Percentiles rank a stretch among this genome's conserved stretches.
Conservation (phyloP, 1,140 invertebrate species). For the Lasioglossum albipes region DNA sequence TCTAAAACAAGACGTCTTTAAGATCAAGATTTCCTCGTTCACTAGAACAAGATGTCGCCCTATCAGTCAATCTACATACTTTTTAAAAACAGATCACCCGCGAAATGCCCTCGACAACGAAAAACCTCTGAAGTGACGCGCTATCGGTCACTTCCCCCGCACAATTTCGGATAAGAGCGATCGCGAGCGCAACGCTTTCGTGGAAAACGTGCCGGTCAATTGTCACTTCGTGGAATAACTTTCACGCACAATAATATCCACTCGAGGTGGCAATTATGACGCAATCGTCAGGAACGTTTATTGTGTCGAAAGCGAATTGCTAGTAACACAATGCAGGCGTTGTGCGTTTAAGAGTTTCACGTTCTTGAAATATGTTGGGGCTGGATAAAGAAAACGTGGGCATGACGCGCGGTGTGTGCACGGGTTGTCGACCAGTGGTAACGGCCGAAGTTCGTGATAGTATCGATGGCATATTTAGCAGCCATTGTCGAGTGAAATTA, state of each 20-base stretch:
- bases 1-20: no score
- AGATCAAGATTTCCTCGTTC: no score
- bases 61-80: no score
- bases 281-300: background rate
- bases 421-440: background rate
- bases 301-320: background rate
- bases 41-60: no score
- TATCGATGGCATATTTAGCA: slow-evolving; percentile 32
- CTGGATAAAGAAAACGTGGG: background rate
- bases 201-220: background rate
- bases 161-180: background rate
- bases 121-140: no score
- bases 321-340: background rate
- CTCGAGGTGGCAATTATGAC: background rate
- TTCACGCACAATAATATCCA: background rate
- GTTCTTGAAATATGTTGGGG: background rate
- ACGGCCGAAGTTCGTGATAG: slow-evolving; percentile 1
- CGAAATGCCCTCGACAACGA: no score
- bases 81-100: no score
- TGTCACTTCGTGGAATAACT: background rate
- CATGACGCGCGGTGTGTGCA: background rate
- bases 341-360: background rate
- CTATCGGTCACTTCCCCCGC: no score
- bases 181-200: background rate
- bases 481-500: slow-evolving; percentile 34